Evolutionary conservation across 2,113 vertebrate species (phyloP).

Genomic region (Calidris pugnax): DNA sequence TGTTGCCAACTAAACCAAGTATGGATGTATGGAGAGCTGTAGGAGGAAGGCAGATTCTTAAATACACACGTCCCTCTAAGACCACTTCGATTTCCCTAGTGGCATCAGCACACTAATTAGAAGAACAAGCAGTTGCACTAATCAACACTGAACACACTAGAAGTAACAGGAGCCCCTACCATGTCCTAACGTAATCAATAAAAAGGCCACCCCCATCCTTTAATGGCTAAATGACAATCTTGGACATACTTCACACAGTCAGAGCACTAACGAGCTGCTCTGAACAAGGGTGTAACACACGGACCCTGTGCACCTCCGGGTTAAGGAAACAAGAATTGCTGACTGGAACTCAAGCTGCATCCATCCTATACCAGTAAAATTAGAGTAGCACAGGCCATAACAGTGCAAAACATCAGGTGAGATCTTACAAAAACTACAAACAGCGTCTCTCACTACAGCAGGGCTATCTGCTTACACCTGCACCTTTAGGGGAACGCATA

Average conservation of each 20-base stretch:
- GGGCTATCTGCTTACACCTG: not conserved
- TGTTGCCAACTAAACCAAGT: not conserved
- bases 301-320: not conserved
- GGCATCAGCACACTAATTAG: not conserved
- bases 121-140: not conserved
- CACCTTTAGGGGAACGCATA: not conserved
- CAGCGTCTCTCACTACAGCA: not conserved
- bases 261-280: not conserved
- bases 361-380: not conserved
- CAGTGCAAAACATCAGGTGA: not conserved
- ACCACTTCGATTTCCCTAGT: not conserved
- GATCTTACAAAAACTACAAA: not conserved
- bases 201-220: not conserved
- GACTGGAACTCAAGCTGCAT: not conserved
- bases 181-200: not conserved
- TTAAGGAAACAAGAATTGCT: not conserved
- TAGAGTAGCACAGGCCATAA: not conserved
- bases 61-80: not conserved
- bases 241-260: not conserved
- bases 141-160: not conserved
- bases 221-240: not conserved
- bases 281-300: not conserved
- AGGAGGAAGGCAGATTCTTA: not conserved
- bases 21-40: not conserved
- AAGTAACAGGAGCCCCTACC: not conserved